Conservation (phyloP, 2,888 invertebrate genomes). For the Nymphalis polychloros region DNA sequence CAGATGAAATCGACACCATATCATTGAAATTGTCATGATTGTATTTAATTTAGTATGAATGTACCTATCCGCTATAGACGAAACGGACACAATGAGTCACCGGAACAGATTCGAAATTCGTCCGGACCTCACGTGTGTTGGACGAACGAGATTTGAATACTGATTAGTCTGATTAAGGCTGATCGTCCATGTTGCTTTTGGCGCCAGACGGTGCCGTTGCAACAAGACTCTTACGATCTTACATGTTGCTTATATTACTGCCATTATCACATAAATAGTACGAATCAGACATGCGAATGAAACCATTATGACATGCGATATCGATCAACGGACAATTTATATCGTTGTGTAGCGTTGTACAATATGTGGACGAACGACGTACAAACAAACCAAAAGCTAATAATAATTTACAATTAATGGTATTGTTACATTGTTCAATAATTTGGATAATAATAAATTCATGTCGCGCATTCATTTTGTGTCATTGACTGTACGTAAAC, state of each 20-base stretch:
- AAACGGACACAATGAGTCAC: constrained; percentile 60
- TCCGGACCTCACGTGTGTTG: constrained; percentile 64
- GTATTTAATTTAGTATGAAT: constrained; percentile 4
- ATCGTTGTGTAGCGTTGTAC: neutral
- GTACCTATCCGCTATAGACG: constrained; percentile 38
- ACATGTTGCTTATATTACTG: neutral
- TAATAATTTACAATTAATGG: constrained; percentile 44
- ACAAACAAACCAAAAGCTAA: constrained; percentile 21
- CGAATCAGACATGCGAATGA: neutral
- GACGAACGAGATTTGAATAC: constrained; percentile 58
- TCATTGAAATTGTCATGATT: neutral
- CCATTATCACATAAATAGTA: constrained; percentile 1
- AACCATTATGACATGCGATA: neutral
- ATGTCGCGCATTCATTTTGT: constrained; percentile 26
- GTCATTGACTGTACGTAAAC: constrained; percentile 13
- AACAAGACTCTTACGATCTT: neutral
- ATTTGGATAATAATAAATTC: constrained; percentile 38
- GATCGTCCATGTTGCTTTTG: constrained; percentile 24
- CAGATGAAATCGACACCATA: neutral
- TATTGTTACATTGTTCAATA: constrained; percentile 46
- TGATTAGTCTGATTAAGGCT: constrained; percentile 45
- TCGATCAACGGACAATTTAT: neutral
- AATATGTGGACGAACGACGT: constrained; percentile 13
- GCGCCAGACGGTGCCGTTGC: constrained; percentile 3
- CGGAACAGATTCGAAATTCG: constrained; percentile 68